phyloP scores from a whole-genome alignment of 2,888 invertebrate genomes.

The Chrysolina haemoptera region DNA sequence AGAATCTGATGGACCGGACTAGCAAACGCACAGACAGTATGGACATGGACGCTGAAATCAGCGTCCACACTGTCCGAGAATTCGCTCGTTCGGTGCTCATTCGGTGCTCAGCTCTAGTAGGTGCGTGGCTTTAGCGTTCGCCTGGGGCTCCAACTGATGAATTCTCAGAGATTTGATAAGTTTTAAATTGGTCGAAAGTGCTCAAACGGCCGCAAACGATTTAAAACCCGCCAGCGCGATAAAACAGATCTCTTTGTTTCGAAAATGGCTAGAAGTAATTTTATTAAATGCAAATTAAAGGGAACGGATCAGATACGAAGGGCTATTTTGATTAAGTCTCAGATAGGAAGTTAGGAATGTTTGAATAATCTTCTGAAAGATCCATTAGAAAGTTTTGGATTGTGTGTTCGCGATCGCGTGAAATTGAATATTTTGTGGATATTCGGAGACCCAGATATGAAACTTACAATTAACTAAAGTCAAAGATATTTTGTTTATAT shows the following conservation, averaged over 20 bases:
- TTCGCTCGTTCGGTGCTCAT: no score
- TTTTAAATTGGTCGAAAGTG: conserved; percentile 1
- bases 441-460: not conserved
- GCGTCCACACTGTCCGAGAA: no score
- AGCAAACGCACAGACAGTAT: no score
- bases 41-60: no score
- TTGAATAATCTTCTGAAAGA: not conserved
- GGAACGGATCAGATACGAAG: conserved; percentile 22
- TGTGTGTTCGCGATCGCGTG: not conserved
- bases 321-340: conserved; percentile 4
- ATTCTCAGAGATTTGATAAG: conserved; percentile 8
- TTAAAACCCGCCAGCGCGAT: conserved; percentile 20
- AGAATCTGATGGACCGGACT: no score
- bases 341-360: conserved; percentile 2
- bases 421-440: not conserved
- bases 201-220: conserved; percentile 6
- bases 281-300: conserved; percentile 47
- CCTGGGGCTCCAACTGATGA: not conserved
- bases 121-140: not conserved
- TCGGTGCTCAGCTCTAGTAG: no score
- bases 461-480: not conserved
- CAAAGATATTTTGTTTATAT: not conserved
- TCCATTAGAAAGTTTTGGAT: not conserved
- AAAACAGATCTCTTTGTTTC: conserved; percentile 40
- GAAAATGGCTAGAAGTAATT: conserved; percentile 46